Evolutionary conservation across 2,797 vertebrate species (phyloP), one percentile per base, ranked within the genome.

Genomic region (Acrocephalus scirpaceus): DNA sequence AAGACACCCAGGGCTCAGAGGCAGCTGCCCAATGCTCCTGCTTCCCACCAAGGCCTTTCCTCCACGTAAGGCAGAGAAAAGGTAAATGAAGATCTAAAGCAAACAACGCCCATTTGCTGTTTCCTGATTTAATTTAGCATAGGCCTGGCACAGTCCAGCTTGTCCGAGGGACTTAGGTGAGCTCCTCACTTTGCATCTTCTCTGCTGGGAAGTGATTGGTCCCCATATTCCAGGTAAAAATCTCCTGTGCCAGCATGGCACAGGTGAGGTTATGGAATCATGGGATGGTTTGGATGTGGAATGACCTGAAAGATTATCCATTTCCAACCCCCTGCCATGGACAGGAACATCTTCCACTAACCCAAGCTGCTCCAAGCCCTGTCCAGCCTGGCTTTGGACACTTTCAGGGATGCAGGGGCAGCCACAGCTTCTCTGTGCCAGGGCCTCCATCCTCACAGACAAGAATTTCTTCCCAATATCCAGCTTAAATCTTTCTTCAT

Each of bases 321-420:
- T 54, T 62, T 44, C 6, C 27, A 54, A 7, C 5, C 7, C 25
- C 22, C 18, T 69, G 26, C 30, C 34, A 14, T 14, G 26, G 22
- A 9, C 64, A 75, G 30, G 32, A 1, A 29, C 42, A 38, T 5
- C 2, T 69, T 10, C 32, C 22, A 7, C 3, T 1, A 4, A 0
- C 20, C 36, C 71, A 76, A 36, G 2, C 0, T 38, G 19, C 19
- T 82, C 36, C 42, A 42, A 56, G 34, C 26, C 34, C 22, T 0
- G 0, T 42, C 30, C 27, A 75, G 0, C 22, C 32, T 25, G 22
- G 13, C 48, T 42, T 75, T 20, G 56, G 56, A 44, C 42, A n/a
- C 11, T 62, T 8, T 42, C 50, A 70, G 42, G 20, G 64, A 29
- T 44, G 20, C n/a, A 54, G 36, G 44, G 27, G 2, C 42, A 75